These are phyloP conservation scores for Hyperopisus bebe DNA, from an alignment of 2,113 vertebrate genomes.

Conservation along the genomic window DNA sequence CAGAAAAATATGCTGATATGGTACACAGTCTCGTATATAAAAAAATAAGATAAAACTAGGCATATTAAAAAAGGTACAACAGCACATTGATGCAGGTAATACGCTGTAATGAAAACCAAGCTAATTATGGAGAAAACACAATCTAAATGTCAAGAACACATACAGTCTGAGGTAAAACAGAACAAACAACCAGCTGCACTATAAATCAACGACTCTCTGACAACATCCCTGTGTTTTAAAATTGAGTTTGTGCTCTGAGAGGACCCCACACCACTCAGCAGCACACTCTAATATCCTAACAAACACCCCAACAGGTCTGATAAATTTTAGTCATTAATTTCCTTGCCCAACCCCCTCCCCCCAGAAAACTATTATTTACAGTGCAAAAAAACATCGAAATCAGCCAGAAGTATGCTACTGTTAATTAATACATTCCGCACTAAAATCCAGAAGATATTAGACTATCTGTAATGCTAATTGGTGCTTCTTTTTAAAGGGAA, in stretches of 20 bases:
- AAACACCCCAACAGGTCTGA: slow-evolving; percentile 27
- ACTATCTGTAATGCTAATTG: slow-evolving; percentile 38
- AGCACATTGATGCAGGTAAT: not conserved
- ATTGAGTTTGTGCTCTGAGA: slow-evolving; percentile 21
- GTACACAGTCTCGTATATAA: not conserved
- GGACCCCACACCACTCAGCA: slow-evolving; percentile 18
- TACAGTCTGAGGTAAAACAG: not conserved
- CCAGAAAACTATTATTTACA: slow-evolving; percentile 36
- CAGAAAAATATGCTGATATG: not conserved
- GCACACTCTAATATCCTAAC: slow-evolving; percentile 29
- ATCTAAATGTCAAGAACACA: not conserved
- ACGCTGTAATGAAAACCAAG: not conserved
- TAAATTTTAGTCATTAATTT: slow-evolving; percentile 45
- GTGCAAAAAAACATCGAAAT: slow-evolving; percentile 44
- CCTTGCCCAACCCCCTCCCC: slow-evolving; percentile 38
- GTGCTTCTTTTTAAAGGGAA: slow-evolving; percentile 31
- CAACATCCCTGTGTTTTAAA: not conserved
- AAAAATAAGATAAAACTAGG: not conserved
- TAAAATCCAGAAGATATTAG: slow-evolving; percentile 28
- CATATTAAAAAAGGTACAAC: not conserved
- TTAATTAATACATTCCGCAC: slow-evolving; percentile 40
- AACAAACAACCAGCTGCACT: not conserved
- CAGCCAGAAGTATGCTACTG: slow-evolving; percentile 39
- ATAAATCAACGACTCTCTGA: not conserved
- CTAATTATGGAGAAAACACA: not conserved